These are phyloP conservation scores for Hypena proboscidalis DNA, from an alignment of 2,888 invertebrate species.

Conservation along the genomic window DNA sequence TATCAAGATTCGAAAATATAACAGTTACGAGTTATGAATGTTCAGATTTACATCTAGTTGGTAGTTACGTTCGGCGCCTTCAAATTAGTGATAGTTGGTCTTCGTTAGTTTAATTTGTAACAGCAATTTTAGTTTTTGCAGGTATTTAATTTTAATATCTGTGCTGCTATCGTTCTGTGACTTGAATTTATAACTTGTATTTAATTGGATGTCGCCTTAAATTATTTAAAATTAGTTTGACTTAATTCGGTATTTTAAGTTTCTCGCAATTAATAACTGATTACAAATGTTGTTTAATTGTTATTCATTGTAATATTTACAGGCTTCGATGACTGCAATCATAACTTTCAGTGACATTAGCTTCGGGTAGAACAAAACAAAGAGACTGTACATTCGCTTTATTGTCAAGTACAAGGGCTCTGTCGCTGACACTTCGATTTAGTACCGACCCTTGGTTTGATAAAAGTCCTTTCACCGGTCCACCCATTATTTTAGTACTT, in stretches of 20 bases:
- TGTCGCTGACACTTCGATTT: constrained; percentile 80
- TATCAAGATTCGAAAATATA: too few species aligned
- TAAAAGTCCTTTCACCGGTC: constrained; percentile 71
- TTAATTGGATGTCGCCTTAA: too few species aligned
- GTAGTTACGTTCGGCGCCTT: background rate
- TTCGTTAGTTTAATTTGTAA: background rate
- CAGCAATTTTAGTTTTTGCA: background rate
- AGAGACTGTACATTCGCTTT: constrained; percentile 69
- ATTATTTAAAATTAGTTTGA: too few species aligned
- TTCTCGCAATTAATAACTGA: too few species aligned
- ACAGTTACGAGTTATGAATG: too few species aligned
- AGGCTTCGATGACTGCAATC: background rate
- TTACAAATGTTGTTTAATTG: too few species aligned
- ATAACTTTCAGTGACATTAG: constrained; percentile 21
- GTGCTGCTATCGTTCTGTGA: background rate
- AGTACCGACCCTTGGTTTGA: constrained; percentile 76
- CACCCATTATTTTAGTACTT: constrained; percentile 66
- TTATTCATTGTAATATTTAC: background rate
- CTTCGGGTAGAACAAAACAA: constrained; percentile 59
- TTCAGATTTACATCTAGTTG: too few species aligned
- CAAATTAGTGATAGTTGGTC: background rate
- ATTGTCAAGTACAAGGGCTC: constrained; percentile 73
- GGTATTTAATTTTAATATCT: background rate
- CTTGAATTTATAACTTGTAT: background rate
- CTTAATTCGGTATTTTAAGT: too few species aligned